Evolutionary conservation across 2,888 invertebrate species (phyloP).

Genomic region (Pseudoips prasinana): DNA sequence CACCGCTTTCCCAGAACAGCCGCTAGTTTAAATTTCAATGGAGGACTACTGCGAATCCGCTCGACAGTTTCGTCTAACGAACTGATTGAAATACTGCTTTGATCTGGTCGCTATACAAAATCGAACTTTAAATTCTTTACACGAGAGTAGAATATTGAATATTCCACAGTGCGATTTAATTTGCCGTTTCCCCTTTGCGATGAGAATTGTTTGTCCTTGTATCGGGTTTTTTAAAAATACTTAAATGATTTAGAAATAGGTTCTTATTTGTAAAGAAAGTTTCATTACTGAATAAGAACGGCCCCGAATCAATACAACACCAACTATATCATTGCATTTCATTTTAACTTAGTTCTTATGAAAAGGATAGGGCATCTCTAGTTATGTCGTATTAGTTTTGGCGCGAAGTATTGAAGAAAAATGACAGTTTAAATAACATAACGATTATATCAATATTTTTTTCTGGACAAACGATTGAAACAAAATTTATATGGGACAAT

Average conservation of each 20-base stretch:
- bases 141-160: slow-evolving; percentile 23
- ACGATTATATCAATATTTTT: no score
- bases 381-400: no score
- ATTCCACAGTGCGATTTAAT: slow-evolving; percentile 15
- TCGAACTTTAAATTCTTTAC: slow-evolving; percentile 17
- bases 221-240: neutral
- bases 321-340: no score
- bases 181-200: slow-evolving; percentile 30
- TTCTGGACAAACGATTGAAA: no score
- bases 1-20: slow-evolving; percentile 61
- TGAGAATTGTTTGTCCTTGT: slow-evolving; percentile 23
- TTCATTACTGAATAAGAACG: no score
- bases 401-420: no score
- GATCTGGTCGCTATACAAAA: slow-evolving; percentile 45
- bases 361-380: no score
- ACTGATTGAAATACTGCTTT: slow-evolving; percentile 74
- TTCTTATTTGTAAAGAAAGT: neutral
- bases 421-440: no score
- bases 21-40: slow-evolving; percentile 77
- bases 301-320: no score
- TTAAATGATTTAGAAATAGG: neutral
- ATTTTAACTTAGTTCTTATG: no score
- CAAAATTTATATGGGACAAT: no score
- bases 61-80: slow-evolving; percentile 70
- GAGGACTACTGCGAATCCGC: slow-evolving; percentile 65